phyloP scores from a whole-genome alignment of 2,888 invertebrate species.

The Mesorhabditis spiculigera region DNA sequence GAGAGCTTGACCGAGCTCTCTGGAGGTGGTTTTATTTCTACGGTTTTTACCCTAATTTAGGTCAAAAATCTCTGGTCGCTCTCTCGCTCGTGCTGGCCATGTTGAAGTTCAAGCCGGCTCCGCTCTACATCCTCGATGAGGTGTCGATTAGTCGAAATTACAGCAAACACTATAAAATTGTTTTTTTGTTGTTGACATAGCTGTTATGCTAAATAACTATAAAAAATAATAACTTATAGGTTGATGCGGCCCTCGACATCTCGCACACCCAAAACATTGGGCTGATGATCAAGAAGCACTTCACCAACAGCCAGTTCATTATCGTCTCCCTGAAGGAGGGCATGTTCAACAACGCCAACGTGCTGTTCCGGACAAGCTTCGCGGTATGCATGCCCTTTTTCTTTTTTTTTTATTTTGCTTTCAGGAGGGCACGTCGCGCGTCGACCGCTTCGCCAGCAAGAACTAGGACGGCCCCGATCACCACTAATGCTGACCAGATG shows the following conservation, averaged over 20 bases:
- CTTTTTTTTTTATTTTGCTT: neutral
- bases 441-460: slow-evolving; percentile 1
- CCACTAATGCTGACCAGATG: too few species aligned
- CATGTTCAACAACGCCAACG: slow-evolving; percentile 98
- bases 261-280: slow-evolving; percentile 99
- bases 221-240: neutral
- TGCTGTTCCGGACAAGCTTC: slow-evolving; percentile 87
- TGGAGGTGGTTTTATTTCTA: slow-evolving; percentile 74
- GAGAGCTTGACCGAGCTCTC: slow-evolving; percentile 90
- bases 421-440: neutral
- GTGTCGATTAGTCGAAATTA: slow-evolving; percentile 64
- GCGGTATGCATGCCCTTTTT: slow-evolving; percentile 44
- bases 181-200: neutral
- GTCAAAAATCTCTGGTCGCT: slow-evolving; percentile 76
- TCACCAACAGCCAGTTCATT: slow-evolving; percentile 86
- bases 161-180: neutral
- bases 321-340: slow-evolving; percentile 97
- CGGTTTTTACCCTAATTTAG: slow-evolving; percentile 12
- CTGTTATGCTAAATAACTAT: neutral
- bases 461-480: too few species aligned
- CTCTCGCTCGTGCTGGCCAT: slow-evolving; percentile 91
- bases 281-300: slow-evolving; percentile 84
- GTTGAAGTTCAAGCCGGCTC: slow-evolving; percentile 93
- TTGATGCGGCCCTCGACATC: slow-evolving; percentile 90
- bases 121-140: slow-evolving; percentile 95